Base-by-base conservation (phyloP, 2,797 vertebrate species). In the Nannoperca obscura region DNA sequence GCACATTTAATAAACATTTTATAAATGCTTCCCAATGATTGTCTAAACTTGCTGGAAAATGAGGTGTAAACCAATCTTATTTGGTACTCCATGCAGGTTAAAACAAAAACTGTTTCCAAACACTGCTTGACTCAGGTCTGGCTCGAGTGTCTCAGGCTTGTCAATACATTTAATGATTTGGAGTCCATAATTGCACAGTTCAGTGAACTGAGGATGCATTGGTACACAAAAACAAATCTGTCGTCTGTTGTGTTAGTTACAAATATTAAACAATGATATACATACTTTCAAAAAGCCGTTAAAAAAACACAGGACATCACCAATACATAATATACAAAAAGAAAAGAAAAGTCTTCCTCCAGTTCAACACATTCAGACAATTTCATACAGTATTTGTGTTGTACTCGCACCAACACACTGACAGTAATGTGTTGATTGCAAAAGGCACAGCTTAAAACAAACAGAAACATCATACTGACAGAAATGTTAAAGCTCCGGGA, bases 281-380 rank as follows among this genome's bases (percentile, higher is more conserved):
- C 80, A 91, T 74, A 92, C 76, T 76, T 80, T 75, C 85, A 73
- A 85, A 87, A 76, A 90, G 73, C 71, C 75, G 57, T 82, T 90
- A 79, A 88, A 79, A 87, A 91, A 80, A n/a, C 88, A 89, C 70
- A 88, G 71, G 60, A 80, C 71, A 79, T 67, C 76, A 84, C 78
- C 77, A 82, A 78, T 84, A 90, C 88, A 92, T 74, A 92, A 94
- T 93, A 93, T 94, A 94, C 90, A 94, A 93, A 86, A 54, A 84
- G 44, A 85, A 50, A 46, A 83, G 75, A 58, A 80, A 86, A 75
- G 66, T 67, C 52, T 80, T 77, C 61, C 75, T 88, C 84, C 83
- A 86, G 86, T 83, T 88, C 27, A 89, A 89, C 71, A 78, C 78
- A 79, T 87, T 81, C 22, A 74, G 66, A 81, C 49, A 71, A 55